Base-by-base conservation (phyloP, 2,888 invertebrate genomes). In the Callimorpha dominula region DNA sequence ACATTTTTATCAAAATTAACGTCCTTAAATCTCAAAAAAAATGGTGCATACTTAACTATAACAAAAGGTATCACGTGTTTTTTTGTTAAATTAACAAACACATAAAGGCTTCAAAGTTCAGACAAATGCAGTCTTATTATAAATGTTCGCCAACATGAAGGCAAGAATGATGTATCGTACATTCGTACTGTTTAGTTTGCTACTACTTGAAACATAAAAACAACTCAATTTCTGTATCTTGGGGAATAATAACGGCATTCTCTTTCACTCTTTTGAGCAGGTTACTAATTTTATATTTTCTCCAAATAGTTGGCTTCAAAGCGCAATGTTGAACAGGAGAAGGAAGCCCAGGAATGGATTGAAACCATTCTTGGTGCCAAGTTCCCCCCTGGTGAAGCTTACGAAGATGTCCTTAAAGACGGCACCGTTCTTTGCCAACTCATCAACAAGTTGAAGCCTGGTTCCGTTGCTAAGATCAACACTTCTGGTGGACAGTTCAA, bases 401-500 rank as follows among this genome's bases (percentile, higher is more conserved):
- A 98, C 89, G 99, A 99, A 89, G 99, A 99, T 89, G 97, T 98
- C 79, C 96, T 99, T 79, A 97, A 97, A 93, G 99, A 99, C 94
- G 99, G 99, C 74, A 97, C 98, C 83, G 97, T 99, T 78, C 97
- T 99, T 81, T 99, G 99, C 96, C 97, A 97, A 89, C 95, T 99
- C 87, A 98, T 99, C 96, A 99, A 99, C 97, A 98, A 98, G 92
- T 95, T 99, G 85, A 96, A 97, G 82, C 99, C 99, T 67, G 99
- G 99, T 86, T 96, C 98, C 80, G 96, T 99, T 78, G 90, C 97
- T 89, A 99, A 99, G 95, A 97, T 99, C 96, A 99, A 99, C 96
- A 97, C 97, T 84, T 97, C 97, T 67, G 99, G 99, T 85, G 99
- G 99, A 91, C 99, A 99, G 91, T 99, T 99, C 97, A 99, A 99